Percentiles rank a stretch among this genome's conserved stretches.
Conservation (phyloP, 1,140 invertebrate species). For the Harpegnathos saltator region DNA sequence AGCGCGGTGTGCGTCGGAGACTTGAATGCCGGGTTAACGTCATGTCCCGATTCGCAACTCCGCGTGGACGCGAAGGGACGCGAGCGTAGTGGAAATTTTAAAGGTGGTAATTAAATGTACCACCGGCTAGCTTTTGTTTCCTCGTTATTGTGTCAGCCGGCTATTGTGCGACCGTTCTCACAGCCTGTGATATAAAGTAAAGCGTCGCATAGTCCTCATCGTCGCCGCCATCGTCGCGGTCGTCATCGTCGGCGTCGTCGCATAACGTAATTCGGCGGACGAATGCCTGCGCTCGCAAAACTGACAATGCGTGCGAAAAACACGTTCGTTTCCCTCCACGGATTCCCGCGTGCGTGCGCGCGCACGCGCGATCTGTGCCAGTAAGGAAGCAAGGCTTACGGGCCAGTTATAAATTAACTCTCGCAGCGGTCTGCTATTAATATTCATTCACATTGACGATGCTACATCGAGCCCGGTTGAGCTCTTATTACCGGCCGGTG, state of each 20-base stretch:
- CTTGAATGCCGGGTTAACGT: slow-evolving; percentile 29
- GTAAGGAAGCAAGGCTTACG: not conserved
- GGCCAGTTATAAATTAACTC: not conserved
- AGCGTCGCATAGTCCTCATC: not conserved
- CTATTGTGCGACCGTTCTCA: slow-evolving; percentile 65
- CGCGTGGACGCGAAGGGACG: slow-evolving; percentile 13
- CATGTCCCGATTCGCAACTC: slow-evolving; percentile 52
- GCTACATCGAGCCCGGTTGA: not conserved
- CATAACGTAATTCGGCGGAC: slow-evolving; percentile 49
- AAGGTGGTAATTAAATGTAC: slow-evolving; percentile 67
- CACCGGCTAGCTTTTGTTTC: slow-evolving; percentile 55
- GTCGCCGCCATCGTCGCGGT: not conserved
- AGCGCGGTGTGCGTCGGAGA: slow-evolving; percentile 7
- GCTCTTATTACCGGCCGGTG: not conserved
- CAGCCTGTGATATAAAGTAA: slow-evolving; percentile 33
- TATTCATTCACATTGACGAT: not conserved
- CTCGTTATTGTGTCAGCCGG: slow-evolving; percentile 67
- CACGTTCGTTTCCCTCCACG: slow-evolving; percentile 10
- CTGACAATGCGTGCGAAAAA: slow-evolving; percentile 24
- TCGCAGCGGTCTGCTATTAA: not conserved
- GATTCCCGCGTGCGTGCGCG: too few relatives aligned
- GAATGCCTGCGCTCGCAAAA: slow-evolving; percentile 33
- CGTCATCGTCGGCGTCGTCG: not conserved
- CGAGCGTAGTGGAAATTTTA: slow-evolving; percentile 10
- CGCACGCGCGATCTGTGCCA: not conserved